Percentiles rank a stretch among this genome's conserved stretches.
These are phyloP conservation scores for Ceratina calcarata DNA, from an alignment of 1,140 invertebrate species.

Conservation along the genomic window DNA sequence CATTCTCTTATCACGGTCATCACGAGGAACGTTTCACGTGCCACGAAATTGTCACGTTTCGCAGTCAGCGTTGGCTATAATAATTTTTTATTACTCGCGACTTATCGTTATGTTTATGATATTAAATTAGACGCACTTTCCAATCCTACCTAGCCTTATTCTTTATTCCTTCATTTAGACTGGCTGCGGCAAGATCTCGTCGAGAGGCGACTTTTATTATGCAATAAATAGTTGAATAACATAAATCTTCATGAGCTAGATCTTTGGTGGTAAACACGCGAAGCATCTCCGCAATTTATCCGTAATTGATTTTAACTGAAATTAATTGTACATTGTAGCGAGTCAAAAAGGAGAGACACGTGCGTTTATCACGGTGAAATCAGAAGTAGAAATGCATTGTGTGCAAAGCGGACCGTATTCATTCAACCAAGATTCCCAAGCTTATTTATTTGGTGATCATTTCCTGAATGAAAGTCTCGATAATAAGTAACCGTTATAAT, in stretches of 20 bases:
- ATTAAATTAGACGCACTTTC: neutral
- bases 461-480: neutral
- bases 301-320: neutral
- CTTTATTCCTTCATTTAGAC: neutral
- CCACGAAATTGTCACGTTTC: neutral
- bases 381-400: neutral
- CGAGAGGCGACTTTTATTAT: too few relatives aligned
- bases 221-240: too few relatives aligned
- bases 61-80: neutral
- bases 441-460: neutral
- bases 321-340: neutral
- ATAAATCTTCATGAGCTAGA: neutral
- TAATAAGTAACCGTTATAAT: neutral
- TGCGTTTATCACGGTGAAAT: neutral
- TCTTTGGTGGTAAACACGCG: neutral
- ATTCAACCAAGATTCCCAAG: neutral
- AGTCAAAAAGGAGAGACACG: neutral
- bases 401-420: constrained; percentile 3
- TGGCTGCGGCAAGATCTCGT: too few relatives aligned
- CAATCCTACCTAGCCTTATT: neutral
- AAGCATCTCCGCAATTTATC: neutral
- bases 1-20: neutral
- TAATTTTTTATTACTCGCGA: constrained; percentile 18
- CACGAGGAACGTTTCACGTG: neutral
- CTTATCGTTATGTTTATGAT: neutral